A percentile compares a stretch with the other conserved stretches of the same genome.
These are phyloP conservation scores for Tenualosa ilisha DNA, from an alignment of 2,797 vertebrate genomes.

Conservation along the genomic window DNA sequence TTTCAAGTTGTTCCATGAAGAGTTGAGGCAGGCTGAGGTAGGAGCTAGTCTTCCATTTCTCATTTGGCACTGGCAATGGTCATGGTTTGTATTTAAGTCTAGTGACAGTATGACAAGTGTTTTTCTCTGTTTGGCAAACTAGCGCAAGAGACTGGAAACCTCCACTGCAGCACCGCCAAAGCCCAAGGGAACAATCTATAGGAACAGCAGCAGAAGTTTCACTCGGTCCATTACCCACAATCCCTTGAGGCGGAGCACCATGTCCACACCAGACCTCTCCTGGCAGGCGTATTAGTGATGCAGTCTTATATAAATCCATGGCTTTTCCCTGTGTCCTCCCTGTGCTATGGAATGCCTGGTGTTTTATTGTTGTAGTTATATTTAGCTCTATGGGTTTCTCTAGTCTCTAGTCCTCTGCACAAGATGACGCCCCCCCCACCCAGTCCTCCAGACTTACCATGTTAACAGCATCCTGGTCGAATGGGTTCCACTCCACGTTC, in stretches of 20 bases:
- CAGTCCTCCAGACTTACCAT: conserved; percentile 81
- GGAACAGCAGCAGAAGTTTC: conserved; percentile 10
- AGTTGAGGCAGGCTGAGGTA: background rate
- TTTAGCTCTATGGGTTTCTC: background rate
- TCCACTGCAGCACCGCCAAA: background rate
- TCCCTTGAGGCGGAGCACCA: background rate
- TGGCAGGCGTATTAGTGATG: background rate
- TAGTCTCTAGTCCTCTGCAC: background rate
- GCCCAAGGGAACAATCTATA: background rate
- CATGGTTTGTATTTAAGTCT: background rate
- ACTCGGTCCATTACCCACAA: conserved; percentile 17
- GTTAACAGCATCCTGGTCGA: conserved; percentile 94
- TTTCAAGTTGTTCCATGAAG: background rate
- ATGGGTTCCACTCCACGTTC: conserved; percentile 91
- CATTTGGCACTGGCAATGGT: background rate
- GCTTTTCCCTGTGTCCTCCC: background rate
- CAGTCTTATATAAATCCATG: background rate
- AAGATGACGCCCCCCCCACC: background rate
- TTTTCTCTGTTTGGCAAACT: background rate
- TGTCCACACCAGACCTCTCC: conserved; percentile 24
- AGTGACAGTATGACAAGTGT: background rate
- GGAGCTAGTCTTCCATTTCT: background rate
- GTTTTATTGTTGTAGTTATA: background rate
- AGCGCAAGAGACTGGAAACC: background rate
- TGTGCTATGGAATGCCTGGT: background rate